These are phyloP conservation scores for Cenopis cana DNA, from an alignment of 2,888 invertebrate genomes.

Conservation along the genomic window DNA sequence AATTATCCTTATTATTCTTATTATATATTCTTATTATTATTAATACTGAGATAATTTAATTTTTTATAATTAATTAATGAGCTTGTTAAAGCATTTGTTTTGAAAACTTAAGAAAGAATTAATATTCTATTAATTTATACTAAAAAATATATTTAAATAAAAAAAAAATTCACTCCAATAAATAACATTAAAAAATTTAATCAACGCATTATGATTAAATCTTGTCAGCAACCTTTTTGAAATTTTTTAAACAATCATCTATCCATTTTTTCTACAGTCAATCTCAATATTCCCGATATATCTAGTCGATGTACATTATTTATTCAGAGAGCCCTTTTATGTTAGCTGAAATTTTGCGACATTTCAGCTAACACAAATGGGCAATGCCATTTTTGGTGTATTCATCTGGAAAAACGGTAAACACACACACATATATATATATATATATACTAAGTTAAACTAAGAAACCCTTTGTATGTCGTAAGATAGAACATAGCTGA, in stretches of 20 bases:
- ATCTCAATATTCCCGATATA: too few relatives aligned
- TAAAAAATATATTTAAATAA: conserved; percentile 69
- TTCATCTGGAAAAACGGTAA: too few relatives aligned
- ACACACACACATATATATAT: too few relatives aligned
- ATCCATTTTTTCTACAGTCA: too few relatives aligned
- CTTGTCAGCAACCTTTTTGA: not conserved
- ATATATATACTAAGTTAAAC: too few relatives aligned
- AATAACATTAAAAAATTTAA: conserved; percentile 87
- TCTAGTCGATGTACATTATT: too few relatives aligned
- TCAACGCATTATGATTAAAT: conserved; percentile 29
- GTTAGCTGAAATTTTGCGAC: too few relatives aligned
- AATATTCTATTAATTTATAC: conserved; percentile 86
- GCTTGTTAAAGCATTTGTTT: conserved; percentile 88
- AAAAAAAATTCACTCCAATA: conserved; percentile 81
- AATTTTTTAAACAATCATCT: conserved; percentile 7
- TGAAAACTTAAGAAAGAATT: conserved; percentile 88
- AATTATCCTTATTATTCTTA: conserved; percentile 86
- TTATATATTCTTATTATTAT: conserved; percentile 78
- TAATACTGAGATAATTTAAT: conserved; percentile 84
- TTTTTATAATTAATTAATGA: conserved; percentile 83
- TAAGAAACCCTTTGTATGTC: too few relatives aligned
- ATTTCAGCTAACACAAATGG: too few relatives aligned
- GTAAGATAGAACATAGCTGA: too few relatives aligned
- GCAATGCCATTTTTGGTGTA: too few relatives aligned
- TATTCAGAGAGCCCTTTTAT: too few relatives aligned